Base-by-base conservation (phyloP, 2,797 vertebrate species). In the Hirundo rustica region DNA sequence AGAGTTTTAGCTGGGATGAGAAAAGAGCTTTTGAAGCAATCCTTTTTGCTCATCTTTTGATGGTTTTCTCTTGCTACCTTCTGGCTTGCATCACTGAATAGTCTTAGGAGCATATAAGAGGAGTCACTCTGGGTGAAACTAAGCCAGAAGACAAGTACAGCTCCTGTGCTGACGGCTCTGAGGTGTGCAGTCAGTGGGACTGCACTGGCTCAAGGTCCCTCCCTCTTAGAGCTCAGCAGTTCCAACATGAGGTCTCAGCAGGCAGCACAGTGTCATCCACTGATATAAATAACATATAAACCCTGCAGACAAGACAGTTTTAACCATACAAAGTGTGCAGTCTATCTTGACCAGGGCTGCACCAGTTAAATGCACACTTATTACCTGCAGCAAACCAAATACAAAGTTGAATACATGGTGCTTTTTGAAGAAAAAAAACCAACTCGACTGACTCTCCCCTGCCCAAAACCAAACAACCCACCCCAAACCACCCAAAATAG, bases 261-360 rank as follows among this genome's bases (percentile, higher is more conserved):
- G 42, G 11, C 4, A 50, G 32, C 0, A 9, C 40, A 20, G 29
- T 0, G 32, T 4, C n/a, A n/a, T 2, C 13, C 26, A 18, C 40
- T 14, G 26, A 30, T 14, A 25, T 0, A 16, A 65, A 7, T 8
- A 30, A 51, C n/a, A 36, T 1, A 40, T 2, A 19, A 44, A 83
- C 44, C 64, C 13, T 10, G 20, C 2, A 64, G 19, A 27, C 19
- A 44, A 20, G 32, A 21, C 22, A 25, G 11, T 21, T 70, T 9
- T 18, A 45, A 17, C 14, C 32, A 26, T 1, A 51, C 10, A 18
- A 45, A 77, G 45, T 6, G 9, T 30, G n/a, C 20, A 11, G 32
- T 22, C 53, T 30, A 3, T 16, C 19, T 1, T 53, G 29, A 71
- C 45, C 29, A 40, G 11, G 6, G n/a, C 12, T 51, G 17, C 44